phyloP scores from a whole-genome alignment of 1,140 invertebrate species.

The Diorhabda carinulata region DNA sequence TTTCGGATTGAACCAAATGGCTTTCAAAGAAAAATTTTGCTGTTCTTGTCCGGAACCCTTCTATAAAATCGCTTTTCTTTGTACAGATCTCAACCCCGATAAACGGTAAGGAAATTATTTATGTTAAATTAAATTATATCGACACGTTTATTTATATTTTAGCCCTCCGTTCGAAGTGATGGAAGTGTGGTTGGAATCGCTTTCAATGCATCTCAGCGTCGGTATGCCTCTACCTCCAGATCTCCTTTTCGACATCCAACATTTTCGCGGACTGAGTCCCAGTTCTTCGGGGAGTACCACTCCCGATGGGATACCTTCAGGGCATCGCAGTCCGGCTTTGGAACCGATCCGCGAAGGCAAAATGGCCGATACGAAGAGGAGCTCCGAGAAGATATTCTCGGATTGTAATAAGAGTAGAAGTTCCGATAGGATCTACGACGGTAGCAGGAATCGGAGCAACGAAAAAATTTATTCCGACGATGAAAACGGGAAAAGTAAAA shows the following conservation, averaged over 20 bases:
- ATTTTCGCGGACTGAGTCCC: slow-evolving; percentile 61
- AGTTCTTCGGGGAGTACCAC: slow-evolving; percentile 60
- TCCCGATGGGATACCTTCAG: slow-evolving; percentile 50
- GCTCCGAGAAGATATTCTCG: slow-evolving; percentile 17
- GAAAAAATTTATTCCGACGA: slow-evolving; percentile 11
- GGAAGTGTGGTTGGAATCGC: slow-evolving; percentile 74
- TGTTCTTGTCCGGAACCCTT: slow-evolving; percentile 81
- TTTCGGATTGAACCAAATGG: slow-evolving; percentile 84
- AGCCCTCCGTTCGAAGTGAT: slow-evolving; percentile 85
- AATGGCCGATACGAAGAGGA: slow-evolving; percentile 20
- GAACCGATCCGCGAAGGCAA: slow-evolving; percentile 45
- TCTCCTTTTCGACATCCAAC: slow-evolving; percentile 69
- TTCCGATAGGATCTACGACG: slow-evolving; percentile 12
- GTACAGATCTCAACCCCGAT: slow-evolving; percentile 85
- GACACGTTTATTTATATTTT: slow-evolving; percentile 12
- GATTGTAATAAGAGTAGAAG: slow-evolving; percentile 13
- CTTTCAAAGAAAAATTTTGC: slow-evolving; percentile 86
- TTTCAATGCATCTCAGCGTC: slow-evolving; percentile 68
- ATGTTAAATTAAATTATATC: no score
- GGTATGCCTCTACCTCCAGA: slow-evolving; percentile 61
- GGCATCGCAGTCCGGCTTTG: slow-evolving; percentile 42
- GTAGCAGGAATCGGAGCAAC: slow-evolving; percentile 1
- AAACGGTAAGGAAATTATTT: slow-evolving; percentile 54
- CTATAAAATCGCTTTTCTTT: slow-evolving; percentile 81
- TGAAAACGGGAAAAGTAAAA: slow-evolving; percentile 9